Evolutionary conservation across 2,797 vertebrate genomes (phyloP), one percentile per base, ranked within the genome.

Genomic region (Pangasius krempfi): DNA sequence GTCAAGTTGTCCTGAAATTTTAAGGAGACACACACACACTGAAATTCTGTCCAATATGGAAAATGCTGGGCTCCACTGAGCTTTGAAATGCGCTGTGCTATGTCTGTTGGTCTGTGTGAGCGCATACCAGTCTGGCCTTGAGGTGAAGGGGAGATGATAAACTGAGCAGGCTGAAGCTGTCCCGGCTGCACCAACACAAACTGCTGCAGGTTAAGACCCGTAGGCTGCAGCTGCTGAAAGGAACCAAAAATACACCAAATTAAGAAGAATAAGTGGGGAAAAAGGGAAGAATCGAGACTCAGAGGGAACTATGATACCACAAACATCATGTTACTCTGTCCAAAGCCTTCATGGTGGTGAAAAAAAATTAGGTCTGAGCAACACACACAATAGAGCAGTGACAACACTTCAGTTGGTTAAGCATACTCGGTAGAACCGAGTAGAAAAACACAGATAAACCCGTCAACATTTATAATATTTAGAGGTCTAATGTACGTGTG

Each of bases 181-280:
- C 93, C 92, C 27, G 97, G 97, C 91, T 97, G 97, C 90, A 98
- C 96, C 95, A 98, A 93, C 92, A 98, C 96, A 89, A 98, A 97
- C 94, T 98, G 97, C 82, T 96, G 97, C 93, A 98, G 94, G 94
- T 97, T 97, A 93, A 97, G 95, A 94, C 97, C 97, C 92, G 97
- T 96, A 91, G 97, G 96, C 91, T 97, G 96, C 90, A 97, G 94
- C 92, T 97, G 97, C 92, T 97, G 96, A 93, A 78, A 96, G 94
- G 93, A 96, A 84, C 2, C 52, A 80, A 64, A 90, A 3, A 84
- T 2, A 85, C 22, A 87, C 1, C 18, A 44, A 58, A 0, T 79
- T 40, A 22, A n/a, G 5, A 76, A 52, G 44, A 18, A 44, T 1
- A 4, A 47, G 20, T 25, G 13, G 2, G 3, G 40, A 2, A 4